Evolutionary conservation across 2,797 vertebrate genomes (phyloP), one percentile per base, ranked within the genome.

Genomic region (Galagoides demidoff): DNA sequence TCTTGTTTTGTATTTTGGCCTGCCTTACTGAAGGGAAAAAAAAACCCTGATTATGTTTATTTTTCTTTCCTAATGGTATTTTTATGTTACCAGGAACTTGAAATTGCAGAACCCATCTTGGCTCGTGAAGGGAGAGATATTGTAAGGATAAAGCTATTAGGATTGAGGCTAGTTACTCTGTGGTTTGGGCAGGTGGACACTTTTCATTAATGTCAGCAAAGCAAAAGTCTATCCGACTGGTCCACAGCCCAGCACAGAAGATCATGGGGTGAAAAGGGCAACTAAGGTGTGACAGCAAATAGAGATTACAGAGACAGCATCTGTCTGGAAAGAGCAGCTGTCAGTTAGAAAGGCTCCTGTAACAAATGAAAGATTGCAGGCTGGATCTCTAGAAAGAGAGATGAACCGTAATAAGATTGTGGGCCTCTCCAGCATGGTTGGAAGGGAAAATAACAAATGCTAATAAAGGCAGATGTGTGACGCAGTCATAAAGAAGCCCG

Each of bases 321-420:
- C 97, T 94, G 94, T 92, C 81, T 77, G 89, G 71, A 97, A 96
- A 95, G 95, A 97, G 95, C 96, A 96, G 96, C 94, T 96, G 92
- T 97, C 95, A 88, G 74, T 97, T 96, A 90, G 37, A 92, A 92
- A 95, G 66, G 0, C 89, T 79, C 52, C 59, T 82, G 52, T 85
- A 96, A 93, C 96, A 96, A 94, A 93, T 94, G 85, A 89, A 92
- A 95, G 85, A 94, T 96, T 96, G 95, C 91, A 86, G 2, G 49
- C 37, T 0, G 9, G 59, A 78, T 95, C 77, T 95, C 85, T 71
- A 43, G 89, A 95, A 94, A 92, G 87, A 88, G 22, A 92, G 90
- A 94, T 78, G 92, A 89, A 29, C 39, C 2, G 0, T 88, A 95
- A 59, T 93, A 92, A 95, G 92, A 61, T 31, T 91, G 83, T 95